Evolutionary conservation across 2,113 vertebrate species (phyloP).

Genomic region (Paramormyrops kingsleyae): DNA sequence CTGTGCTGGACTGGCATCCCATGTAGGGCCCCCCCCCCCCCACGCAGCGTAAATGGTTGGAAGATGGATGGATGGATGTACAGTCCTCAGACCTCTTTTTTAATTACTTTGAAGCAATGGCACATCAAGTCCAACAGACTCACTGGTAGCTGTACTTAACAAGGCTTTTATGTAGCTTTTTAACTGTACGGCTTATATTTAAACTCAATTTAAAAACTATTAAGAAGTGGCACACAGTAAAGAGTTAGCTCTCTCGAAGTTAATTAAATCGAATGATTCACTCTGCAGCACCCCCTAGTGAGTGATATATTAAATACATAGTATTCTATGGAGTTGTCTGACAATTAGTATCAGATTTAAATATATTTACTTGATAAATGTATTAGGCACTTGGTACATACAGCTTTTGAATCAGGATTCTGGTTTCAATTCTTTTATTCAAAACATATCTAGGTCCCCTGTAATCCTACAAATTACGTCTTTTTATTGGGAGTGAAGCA

Average conservation of each 20-base stretch:
- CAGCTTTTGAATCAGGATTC: neutral
- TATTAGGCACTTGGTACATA: neutral
- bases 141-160: neutral
- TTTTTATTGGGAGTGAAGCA: neutral
- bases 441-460: neutral
- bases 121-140: neutral
- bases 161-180: neutral
- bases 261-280: neutral
- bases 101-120: neutral
- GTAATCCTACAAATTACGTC: slow-evolving; percentile 1
- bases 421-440: slow-evolving; percentile 5
- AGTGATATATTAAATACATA: neutral
- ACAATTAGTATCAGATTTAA: slow-evolving; percentile 1
- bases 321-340: neutral
- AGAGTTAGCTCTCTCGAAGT: neutral
- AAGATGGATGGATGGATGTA: neutral
- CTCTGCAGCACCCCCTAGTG: neutral
- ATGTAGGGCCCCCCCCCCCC: no score
- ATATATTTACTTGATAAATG: neutral
- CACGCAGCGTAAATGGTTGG: neutral
- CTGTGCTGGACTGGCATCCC: neutral
- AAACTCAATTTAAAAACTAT: neutral
- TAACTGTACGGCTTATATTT: neutral
- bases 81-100: neutral
- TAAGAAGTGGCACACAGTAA: neutral